phyloP scores from a whole-genome alignment of 1,140 invertebrate genomes.

The Teleogryllus occipitalis region DNA sequence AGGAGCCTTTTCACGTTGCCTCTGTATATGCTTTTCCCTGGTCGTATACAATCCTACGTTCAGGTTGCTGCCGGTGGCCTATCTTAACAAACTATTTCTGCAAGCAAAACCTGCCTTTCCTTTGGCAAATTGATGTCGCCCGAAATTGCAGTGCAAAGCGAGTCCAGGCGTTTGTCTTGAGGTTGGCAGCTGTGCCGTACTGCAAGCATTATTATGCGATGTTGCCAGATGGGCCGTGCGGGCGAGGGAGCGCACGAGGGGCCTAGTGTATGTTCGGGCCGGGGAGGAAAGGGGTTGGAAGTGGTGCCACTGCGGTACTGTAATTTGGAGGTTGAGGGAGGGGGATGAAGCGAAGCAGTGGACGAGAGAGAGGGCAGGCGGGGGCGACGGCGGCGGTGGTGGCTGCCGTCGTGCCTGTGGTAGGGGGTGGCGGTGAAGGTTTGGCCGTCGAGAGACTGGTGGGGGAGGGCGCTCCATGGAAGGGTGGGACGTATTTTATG shows the following conservation, averaged over 20 bases:
- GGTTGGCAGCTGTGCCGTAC: slow-evolving; percentile 8
- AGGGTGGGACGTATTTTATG: slow-evolving; percentile 14
- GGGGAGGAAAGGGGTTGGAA: slow-evolving; percentile 12
- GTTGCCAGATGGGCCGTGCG: slow-evolving; percentile 19
- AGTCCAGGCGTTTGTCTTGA: not conserved
- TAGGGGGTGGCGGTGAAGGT: not conserved
- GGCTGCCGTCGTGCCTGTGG: not conserved
- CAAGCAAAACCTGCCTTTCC: too few relatives aligned
- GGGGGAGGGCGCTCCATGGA: not conserved
- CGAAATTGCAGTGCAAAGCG: too few relatives aligned
- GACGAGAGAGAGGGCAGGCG: not conserved
- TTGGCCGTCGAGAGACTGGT: not conserved
- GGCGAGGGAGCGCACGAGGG: not conserved
- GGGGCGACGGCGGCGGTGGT: not conserved
- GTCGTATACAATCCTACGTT: too few relatives aligned
- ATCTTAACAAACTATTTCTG: too few relatives aligned
- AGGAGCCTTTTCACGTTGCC: too few relatives aligned
- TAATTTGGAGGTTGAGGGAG: slow-evolving; percentile 13
- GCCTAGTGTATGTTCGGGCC: not conserved
- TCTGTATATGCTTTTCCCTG: too few relatives aligned
- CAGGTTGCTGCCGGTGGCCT: too few relatives aligned
- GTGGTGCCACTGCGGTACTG: slow-evolving; percentile 15
- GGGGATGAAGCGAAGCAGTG: not conserved
- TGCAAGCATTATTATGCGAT: slow-evolving; percentile 17
- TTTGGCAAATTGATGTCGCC: too few relatives aligned